Percentiles rank a stretch among this genome's conserved stretches.
phyloP scores from a whole-genome alignment of 2,797 vertebrate species.

The Poecilia wingei region DNA sequence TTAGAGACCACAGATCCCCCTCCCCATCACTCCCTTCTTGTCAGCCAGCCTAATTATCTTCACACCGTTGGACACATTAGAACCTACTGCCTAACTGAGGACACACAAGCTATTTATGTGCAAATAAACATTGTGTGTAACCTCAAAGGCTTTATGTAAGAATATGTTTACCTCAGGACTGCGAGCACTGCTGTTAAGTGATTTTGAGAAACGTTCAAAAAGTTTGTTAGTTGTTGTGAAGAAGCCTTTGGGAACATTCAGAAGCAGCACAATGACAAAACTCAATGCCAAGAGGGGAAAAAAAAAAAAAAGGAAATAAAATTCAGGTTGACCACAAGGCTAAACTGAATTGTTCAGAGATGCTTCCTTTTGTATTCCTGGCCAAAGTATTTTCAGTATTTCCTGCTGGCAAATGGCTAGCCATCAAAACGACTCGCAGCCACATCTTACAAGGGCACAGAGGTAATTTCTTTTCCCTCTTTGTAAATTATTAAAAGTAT shows the following conservation, averaged over 20 bases:
- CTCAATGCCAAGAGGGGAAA: background rate
- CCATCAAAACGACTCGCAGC: background rate
- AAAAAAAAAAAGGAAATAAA: background rate
- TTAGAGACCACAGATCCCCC: slow-evolving; percentile 39
- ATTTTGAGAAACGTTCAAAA: background rate
- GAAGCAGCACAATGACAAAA: background rate
- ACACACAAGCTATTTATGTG: background rate
- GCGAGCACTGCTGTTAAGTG: background rate
- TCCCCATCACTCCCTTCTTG: slow-evolving; percentile 19
- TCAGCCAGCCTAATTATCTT: slow-evolving; percentile 60
- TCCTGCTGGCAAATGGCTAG: background rate
- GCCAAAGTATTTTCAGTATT: background rate
- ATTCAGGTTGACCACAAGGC: slow-evolving; percentile 1
- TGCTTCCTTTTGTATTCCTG: background rate
- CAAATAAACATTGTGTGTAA: slow-evolving; percentile 9
- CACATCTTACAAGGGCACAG: background rate
- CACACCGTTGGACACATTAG: slow-evolving; percentile 18
- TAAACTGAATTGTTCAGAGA: background rate
- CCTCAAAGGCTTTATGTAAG: background rate
- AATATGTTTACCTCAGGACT: background rate
- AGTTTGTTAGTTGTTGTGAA: background rate
- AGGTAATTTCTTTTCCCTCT: background rate
- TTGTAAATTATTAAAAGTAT: slow-evolving; percentile 3
- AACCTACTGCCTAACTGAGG: slow-evolving; percentile 1
- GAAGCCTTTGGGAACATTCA: background rate